Base-by-base conservation (phyloP, 30 jellyfish, hydroid and myxozoan species). In the Sanderia malayensis region DNA sequence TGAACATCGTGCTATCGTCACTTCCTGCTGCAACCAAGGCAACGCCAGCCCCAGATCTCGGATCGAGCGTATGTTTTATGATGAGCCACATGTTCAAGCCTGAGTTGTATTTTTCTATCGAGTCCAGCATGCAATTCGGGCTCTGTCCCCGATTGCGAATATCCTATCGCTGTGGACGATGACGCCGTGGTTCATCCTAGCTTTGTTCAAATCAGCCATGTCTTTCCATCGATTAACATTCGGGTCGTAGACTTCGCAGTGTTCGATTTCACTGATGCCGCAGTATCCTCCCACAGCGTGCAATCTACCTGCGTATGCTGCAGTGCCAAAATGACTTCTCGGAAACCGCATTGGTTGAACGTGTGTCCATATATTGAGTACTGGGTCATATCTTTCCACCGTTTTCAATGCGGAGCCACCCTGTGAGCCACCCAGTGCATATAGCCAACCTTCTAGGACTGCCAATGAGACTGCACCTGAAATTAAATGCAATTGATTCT, bases 61-160 rank as follows among this genome's bases (percentile, higher is more conserved):
- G 90, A 31, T 81, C 94, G 20, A 89, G 85, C 1, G 86, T 76
- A 46, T 80, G 86, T 68, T 89, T 89, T 58, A 89, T 82, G 13
- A 89, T 77, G 0, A 89, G 89, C 97, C 97, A 89, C 97, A 89
- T 89, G 58, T 89, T 89, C 53, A 89, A 55, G 6, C 91, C 97
- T 27, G 94, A 74, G 74, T 89, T 89, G 79, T 74, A 89, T 66
- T 89, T 89, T 58, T 89, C 97, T 19, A 89, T 66, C 8, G 97
- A 89, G 57, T 89, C 86, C 41, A 89, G 37, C 17, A 81, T 73
- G 4, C 89, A 82, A 31, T 68, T 58, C 29, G 95, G 83, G 63
- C 91, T 79, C 24, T 66, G 64, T 18, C 97, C 97, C 97, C 97
- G n/a, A 89, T 67, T 4, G 97, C 97, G 63, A 71, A 89, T 34